Percentiles rank a stretch among this genome's conserved stretches.
Conservation (phyloP, 1,140 invertebrate genomes). For the Dendrolimus kikuchii region DNA sequence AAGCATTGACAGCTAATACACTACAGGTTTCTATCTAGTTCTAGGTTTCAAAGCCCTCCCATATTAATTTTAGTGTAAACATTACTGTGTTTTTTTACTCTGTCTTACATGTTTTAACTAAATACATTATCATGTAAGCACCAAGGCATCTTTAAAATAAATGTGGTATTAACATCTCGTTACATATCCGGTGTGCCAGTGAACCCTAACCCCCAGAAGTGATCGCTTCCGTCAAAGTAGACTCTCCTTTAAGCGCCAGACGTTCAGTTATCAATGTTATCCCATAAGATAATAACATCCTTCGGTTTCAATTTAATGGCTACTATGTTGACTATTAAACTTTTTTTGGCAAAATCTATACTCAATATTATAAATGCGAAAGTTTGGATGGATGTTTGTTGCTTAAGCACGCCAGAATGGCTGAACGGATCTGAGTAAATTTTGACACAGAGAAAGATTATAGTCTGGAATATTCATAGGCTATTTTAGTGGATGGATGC, state of each 20-base stretch:
- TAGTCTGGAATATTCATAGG: not conserved
- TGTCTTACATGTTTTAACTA: no score
- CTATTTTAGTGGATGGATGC: no score
- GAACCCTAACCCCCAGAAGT: constrained; percentile 14
- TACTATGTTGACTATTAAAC: not conserved
- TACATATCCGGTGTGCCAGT: constrained; percentile 11
- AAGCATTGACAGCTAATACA: no score
- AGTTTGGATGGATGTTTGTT: no score
- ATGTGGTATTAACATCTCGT: constrained; percentile 8
- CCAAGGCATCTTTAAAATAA: no score
- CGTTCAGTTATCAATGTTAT: constrained; percentile 1
- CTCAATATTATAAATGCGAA: no score
- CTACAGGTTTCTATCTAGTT: not conserved
- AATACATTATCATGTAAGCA: no score
- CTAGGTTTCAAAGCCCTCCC: constrained; percentile 3
- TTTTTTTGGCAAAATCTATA: no score
- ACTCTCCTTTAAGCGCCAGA: constrained; percentile 1
- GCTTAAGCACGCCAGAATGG: no score
- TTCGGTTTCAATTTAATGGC: constrained; percentile 4
- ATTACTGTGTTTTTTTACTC: not conserved
- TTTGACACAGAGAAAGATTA: not conserved
- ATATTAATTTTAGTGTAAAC: not conserved
- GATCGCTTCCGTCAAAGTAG: constrained; percentile 11
- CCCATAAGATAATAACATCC: constrained; percentile 7
- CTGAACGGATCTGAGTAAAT: not conserved